phyloP scores from a whole-genome alignment of 2,797 vertebrate species.

The Poeciliopsis turneri region DNA sequence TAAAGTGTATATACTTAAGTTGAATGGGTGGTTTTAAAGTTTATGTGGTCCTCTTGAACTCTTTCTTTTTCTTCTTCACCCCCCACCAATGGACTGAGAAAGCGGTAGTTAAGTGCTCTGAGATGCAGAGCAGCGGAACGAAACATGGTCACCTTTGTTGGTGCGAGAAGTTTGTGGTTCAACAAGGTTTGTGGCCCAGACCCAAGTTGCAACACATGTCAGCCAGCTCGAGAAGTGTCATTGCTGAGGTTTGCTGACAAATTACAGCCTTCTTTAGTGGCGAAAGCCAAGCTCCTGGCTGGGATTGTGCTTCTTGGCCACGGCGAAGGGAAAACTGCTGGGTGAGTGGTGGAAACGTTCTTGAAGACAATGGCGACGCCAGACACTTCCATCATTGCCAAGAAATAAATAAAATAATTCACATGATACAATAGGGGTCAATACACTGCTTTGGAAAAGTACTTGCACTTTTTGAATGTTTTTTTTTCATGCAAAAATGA shows the following conservation, averaged over 20 bases:
- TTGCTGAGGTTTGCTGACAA: conserved; percentile 61
- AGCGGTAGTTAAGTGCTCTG: neutral
- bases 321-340: conserved; percentile 30
- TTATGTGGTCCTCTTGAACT: conserved; percentile 29
- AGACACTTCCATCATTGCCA: conserved; percentile 7
- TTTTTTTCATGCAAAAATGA: neutral
- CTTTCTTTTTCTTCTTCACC: neutral
- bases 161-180: conserved; percentile 26
- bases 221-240: conserved; percentile 57
- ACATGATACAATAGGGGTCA: neutral
- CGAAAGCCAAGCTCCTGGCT: conserved; percentile 43
- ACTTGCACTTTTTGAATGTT: neutral
- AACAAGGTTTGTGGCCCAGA: conserved; percentile 44
- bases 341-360: conserved; percentile 38
- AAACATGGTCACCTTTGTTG: conserved; percentile 33
- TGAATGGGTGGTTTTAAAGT: conserved; percentile 34
- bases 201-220: conserved; percentile 44
- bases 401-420: neutral
- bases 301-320: neutral
- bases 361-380: conserved; percentile 62
- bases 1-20: conserved; percentile 14
- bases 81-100: neutral
- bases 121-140: conserved; percentile 1
- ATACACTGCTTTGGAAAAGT: neutral
- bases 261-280: conserved; percentile 63